phyloP scores from a whole-genome alignment of 2,113 vertebrate genomes.

The Isurus oxyrinchus region DNA sequence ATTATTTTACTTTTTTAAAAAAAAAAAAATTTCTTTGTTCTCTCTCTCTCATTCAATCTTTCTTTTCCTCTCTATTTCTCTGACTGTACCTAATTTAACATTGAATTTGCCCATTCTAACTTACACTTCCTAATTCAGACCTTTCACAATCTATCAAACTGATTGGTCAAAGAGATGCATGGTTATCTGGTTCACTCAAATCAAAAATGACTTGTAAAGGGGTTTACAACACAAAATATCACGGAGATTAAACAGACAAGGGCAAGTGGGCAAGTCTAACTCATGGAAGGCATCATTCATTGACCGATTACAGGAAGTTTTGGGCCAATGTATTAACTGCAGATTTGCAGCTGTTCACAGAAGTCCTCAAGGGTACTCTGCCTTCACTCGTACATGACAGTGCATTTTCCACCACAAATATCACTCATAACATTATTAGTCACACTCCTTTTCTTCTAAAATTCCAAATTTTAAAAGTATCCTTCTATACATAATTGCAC shows the following conservation, averaged over 20 bases:
- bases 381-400: neutral
- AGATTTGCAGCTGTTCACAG: neutral
- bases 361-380: neutral
- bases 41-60: too few species aligned
- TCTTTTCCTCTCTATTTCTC: too few species aligned
- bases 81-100: too few species aligned
- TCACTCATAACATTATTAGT: neutral
- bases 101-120: too few species aligned
- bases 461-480: neutral
- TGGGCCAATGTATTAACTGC: neutral
- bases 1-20: too few species aligned
- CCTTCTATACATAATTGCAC: neutral
- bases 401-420: neutral
- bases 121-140: too few species aligned
- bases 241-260: neutral
- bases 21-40: too few species aligned
- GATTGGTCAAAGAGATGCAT: too few species aligned
- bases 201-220: too few species aligned
- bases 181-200: too few species aligned
- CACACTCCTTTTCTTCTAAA: neutral
- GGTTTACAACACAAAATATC: too few species aligned
- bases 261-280: neutral
- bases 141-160: too few species aligned
- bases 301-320: neutral
- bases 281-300: neutral